Conservation (phyloP, 2,113 vertebrate species). For the Ictidomys tridecemlineatus region DNA sequence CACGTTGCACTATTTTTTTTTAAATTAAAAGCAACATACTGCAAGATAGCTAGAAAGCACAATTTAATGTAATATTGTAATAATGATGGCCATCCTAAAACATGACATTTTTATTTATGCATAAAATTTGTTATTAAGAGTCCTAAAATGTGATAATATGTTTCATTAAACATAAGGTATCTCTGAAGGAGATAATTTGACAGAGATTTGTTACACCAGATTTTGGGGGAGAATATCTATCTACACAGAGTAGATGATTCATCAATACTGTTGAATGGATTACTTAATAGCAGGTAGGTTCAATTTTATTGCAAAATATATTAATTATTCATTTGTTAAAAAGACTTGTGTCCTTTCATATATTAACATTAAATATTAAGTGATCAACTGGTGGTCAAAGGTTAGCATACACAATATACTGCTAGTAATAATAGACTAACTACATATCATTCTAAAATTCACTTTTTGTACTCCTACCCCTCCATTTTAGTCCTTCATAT, state of each 20-base stretch:
- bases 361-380: neutral
- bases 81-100: neutral
- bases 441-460: neutral
- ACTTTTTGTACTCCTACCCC: neutral
- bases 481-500: neutral
- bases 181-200: neutral
- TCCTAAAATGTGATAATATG: neutral
- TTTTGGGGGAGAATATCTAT: neutral
- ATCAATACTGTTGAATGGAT: neutral
- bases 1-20: neutral
- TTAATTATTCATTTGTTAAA: neutral
- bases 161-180: neutral
- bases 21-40: neutral
- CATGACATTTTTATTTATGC: neutral
- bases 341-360: neutral
- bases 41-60: neutral
- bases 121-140: neutral
- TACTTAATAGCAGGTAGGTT: neutral
- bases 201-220: neutral
- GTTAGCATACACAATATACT: neutral
- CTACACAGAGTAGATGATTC: neutral
- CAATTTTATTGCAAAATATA: neutral
- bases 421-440: neutral
- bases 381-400: neutral
- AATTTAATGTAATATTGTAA: neutral